Conservation (phyloP, 2,888 invertebrate species). For the Frankliniella intonsa region DNA sequence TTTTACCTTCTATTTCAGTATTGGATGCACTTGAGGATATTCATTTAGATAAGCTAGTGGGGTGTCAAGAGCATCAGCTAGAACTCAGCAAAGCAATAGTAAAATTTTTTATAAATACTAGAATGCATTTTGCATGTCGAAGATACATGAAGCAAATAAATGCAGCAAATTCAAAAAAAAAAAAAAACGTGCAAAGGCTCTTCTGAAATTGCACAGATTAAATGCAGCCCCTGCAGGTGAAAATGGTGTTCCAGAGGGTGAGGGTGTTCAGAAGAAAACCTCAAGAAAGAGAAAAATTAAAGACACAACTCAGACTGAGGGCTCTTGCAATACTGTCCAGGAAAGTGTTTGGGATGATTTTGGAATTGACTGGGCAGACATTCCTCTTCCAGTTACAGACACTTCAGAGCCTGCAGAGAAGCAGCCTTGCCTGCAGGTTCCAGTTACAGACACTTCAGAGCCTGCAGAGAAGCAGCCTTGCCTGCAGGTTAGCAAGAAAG, state of each 20-base stretch:
- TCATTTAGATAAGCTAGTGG: neutral
- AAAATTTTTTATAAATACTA: constrained; percentile 30
- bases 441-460: neutral
- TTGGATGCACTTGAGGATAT: neutral
- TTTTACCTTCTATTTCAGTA: neutral
- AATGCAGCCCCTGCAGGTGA: neutral
- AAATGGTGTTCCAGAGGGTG: neutral
- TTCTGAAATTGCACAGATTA: neutral
- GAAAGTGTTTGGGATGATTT: too few relatives aligned
- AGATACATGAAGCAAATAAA: constrained; percentile 28
- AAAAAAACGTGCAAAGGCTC: neutral
- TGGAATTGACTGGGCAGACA: neutral
- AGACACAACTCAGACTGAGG: too few relatives aligned
- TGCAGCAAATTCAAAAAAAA: neutral
- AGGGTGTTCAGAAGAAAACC: neutral
- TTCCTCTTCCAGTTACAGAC: neutral
- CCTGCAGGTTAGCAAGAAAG: too few relatives aligned
- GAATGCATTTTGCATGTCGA: constrained; percentile 33
- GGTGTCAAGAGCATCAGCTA: constrained; percentile 26
- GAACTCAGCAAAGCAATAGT: constrained; percentile 29
- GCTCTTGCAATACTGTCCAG: too few relatives aligned
- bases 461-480: too few relatives aligned
- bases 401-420: neutral
- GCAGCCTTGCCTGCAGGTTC: too few relatives aligned
- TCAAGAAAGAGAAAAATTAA: neutral